Percentiles rank a stretch among this genome's conserved stretches.
phyloP scores from a whole-genome alignment of 2,113 vertebrate genomes.

The Clupea harengus region DNA sequence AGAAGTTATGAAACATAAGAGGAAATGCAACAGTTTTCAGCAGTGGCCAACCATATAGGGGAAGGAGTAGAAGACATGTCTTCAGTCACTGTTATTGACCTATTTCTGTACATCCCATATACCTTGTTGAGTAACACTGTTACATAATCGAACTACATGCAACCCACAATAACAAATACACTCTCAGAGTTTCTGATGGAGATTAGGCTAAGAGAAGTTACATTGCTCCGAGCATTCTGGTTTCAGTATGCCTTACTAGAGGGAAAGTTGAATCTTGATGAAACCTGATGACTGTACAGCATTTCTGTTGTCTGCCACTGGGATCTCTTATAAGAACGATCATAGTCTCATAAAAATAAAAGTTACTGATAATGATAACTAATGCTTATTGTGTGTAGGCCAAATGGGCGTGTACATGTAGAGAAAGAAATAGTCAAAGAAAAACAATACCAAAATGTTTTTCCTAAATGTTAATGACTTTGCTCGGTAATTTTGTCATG shows the following conservation, averaged over 20 bases:
- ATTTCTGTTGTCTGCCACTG: too few species aligned
- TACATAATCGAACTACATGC: conserved; percentile 51
- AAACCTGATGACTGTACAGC: too few species aligned
- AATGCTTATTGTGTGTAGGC: too few species aligned
- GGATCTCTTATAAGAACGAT: too few species aligned
- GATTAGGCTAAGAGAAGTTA: not conserved
- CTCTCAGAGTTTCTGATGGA: not conserved
- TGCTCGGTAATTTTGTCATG: not conserved
- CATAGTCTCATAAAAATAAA: too few species aligned
- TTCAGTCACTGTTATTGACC: conserved; percentile 42
- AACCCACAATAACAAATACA: not conserved
- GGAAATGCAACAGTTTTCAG: not conserved
- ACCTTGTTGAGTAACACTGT: conserved; percentile 59
- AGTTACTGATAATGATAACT: too few species aligned
- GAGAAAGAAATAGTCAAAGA: too few species aligned
- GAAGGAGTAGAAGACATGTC: not conserved
- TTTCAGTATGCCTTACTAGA: too few species aligned
- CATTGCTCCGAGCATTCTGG: too few species aligned
- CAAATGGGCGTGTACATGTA: too few species aligned
- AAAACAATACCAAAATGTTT: not conserved
- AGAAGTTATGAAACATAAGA: not conserved
- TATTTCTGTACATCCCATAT: conserved; percentile 49
- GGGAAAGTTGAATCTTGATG: too few species aligned
- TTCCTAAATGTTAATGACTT: not conserved
- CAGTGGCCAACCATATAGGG: not conserved